Base-by-base conservation (phyloP, 2,113 vertebrate genomes). In the Pomatorhinus ruficollis region DNA sequence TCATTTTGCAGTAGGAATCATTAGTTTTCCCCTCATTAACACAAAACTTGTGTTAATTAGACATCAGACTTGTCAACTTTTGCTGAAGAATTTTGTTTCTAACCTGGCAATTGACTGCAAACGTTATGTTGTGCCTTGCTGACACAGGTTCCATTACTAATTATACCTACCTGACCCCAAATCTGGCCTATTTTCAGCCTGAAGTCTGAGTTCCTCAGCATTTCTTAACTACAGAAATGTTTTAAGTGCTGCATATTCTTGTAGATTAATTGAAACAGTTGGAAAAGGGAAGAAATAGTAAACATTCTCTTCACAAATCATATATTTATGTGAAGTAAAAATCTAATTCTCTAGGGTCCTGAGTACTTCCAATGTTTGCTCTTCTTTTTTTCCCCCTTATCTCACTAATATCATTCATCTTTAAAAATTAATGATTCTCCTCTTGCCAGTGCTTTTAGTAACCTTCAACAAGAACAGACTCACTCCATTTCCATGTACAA, bases 261-360 rank as follows among this genome's bases (percentile, higher is more conserved):
- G 39, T 31, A 57, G 28, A 77, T 74, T 83, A 74, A 65, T 25
- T 93, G 15, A 78, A 89, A 63, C 89, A 81, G 74, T 74, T 70
- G 50, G 65, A 83, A 94, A 89, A 40, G 49, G 72, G 71, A 89
- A 80, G 52, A 97, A 96, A 95, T 87, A 57, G 40, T 83, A 63
- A 77, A 91, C 47, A 70, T 94, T 81, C 60, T 77, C 81, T 95
- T 93, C 59, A 89, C 47, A 93, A 78, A 81, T 78, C 49, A 52
- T 71, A 54, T 30, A 93, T 92, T 92, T 94, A 57, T 54, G 59
- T 39, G 68, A 91, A 90, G 54, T 83, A 83, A 79, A 75, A 56
- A 68, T 69, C 27, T 47, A 87, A 16, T 66, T 87, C 80, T 70
- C 28, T 57, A 44, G n/a, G 21, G 47, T 42, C 60, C 68, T 59